These are phyloP conservation scores for Papilio elwesi DNA, from an alignment of 2,888 invertebrate species.

Conservation along the genomic window DNA sequence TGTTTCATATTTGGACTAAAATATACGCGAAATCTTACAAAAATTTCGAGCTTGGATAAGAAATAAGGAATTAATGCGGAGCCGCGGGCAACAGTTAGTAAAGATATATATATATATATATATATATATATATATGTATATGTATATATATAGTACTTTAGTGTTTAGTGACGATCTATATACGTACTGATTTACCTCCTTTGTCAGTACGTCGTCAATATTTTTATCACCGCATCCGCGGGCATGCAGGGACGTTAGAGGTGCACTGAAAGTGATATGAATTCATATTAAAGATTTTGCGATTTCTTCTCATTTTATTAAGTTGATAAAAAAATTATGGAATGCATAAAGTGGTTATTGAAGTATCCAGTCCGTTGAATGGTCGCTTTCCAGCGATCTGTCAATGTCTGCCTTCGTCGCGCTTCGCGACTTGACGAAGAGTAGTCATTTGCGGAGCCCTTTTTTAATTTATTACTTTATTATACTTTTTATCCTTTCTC, in stretches of 20 bases:
- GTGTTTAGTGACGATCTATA: too few species aligned
- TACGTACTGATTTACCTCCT: not conserved
- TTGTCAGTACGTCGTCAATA: not conserved
- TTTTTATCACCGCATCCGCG: constrained; percentile 3
- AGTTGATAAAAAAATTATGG: constrained; percentile 19
- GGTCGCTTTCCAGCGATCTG: constrained; percentile 41
- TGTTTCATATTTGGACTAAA: too few species aligned
- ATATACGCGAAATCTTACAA: too few species aligned
- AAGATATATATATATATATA: too few species aligned
- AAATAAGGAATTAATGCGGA: too few species aligned
- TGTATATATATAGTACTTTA: too few species aligned
- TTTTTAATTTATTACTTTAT: constrained; percentile 22
- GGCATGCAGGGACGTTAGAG: not conserved
- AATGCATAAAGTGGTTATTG: constrained; percentile 40
- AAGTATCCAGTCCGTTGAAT: constrained; percentile 34
- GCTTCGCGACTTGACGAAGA: constrained; percentile 29
- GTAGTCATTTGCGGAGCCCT: constrained; percentile 28
- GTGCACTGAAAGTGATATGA: not conserved
- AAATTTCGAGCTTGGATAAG: too few species aligned
- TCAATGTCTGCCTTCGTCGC: constrained; percentile 46
- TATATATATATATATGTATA: too few species aligned
- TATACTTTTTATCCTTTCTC: constrained; percentile 7
- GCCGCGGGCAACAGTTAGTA: too few species aligned
- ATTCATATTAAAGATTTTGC: constrained; percentile 20
- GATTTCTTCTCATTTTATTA: constrained; percentile 24